Base-by-base conservation (phyloP, 2,113 vertebrate genomes). In the Alosa alosa region DNA sequence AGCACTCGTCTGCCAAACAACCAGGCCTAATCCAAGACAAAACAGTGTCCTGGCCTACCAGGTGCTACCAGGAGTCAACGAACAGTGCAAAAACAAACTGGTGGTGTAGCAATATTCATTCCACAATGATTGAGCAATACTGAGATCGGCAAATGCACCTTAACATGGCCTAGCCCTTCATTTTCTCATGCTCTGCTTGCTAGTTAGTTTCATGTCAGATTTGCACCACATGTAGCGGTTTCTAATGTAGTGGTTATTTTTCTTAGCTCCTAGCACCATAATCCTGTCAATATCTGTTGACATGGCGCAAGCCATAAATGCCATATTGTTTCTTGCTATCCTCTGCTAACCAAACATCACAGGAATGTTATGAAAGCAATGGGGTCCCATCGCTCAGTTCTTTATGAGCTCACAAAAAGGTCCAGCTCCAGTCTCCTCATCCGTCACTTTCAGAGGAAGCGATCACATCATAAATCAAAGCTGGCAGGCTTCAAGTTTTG, bases 361-460 rank as follows among this genome's bases (percentile, higher is more conserved):
- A 91, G 92, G 92, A 94, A 94, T 93, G 93, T 95, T 94, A 92
- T 93, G 92, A 91, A 90, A 94, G 92, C 93, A 90, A 89, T 87
- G 82, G 90, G 91, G 92, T 94, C 92, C 92, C 93, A 92, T 49
- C 72, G 84, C 68, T 81, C 82, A 84, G 84, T 60, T 84, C 81
- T 78, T 78, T 78, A 78, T 78, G 72, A 78, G 72, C 72, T 78
- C 72, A 78, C 72, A 78, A 78, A 78, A 36, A 17, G 72, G 13
- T 10, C 31, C 72, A 11, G 36, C 72, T 78, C 31, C 39, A 25
- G 72, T 7, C 44, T n/a, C 91, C 90, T 91, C 88, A 22, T 86
- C 92, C 93, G 92, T 94, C 93, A 92, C 91, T 91, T 92, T 91
- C 83, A 87, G 93, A 91, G 94, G 93, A 92, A 93, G 91, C 88